Base-by-base conservation (phyloP, 2,797 vertebrate species). In the Chelmon rostratus region DNA sequence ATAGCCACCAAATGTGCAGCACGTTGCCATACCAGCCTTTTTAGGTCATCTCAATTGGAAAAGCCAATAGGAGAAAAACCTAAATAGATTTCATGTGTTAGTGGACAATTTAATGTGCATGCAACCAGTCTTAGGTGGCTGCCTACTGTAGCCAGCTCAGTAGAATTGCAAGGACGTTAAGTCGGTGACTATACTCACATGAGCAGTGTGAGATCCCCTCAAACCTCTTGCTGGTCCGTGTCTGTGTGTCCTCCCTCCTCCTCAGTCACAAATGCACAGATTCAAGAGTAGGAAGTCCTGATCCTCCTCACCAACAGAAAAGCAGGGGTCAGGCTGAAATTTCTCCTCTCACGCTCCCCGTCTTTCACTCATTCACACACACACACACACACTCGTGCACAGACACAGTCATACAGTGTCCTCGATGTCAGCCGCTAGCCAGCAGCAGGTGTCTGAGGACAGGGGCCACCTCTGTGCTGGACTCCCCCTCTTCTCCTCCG, bases 361-460 rank as follows among this genome's bases (percentile, higher is more conserved):
- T 85, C 86, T 62, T 80, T 77, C 76, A 83, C 79, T 84, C 67
- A 87, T 88, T 86, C 75, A 69, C 71, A 77, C 72, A 59, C 64
- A 8, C 91, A 79, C 50, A 65, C 81, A 80, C 79, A 42, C 42
- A 61, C 80, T 73, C 28, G 6, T 33, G 69, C 76, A 83, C 65
- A 64, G 76, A 90, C 91, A 92, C 88, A 91, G 85, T 73, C 83
- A 38, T 70, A 78, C 84, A 92, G 91, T 93, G 92, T 93, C 90
- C 83, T 91, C 88, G n/a, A 84, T 91, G 81, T 90, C 91, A 83
- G 85, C 59, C 47, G 38, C 75, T 61, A 78, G 86, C 89, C 91
- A 91, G 91, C 92, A 90, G 93, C 94, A 95, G 94, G 94, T 95
- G 94, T 88, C 83, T 91, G 81, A 71, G 85, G 87, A 95, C 93